Conservation (phyloP, 2,888 invertebrate genomes). For the Scaptomyza reducta region DNA sequence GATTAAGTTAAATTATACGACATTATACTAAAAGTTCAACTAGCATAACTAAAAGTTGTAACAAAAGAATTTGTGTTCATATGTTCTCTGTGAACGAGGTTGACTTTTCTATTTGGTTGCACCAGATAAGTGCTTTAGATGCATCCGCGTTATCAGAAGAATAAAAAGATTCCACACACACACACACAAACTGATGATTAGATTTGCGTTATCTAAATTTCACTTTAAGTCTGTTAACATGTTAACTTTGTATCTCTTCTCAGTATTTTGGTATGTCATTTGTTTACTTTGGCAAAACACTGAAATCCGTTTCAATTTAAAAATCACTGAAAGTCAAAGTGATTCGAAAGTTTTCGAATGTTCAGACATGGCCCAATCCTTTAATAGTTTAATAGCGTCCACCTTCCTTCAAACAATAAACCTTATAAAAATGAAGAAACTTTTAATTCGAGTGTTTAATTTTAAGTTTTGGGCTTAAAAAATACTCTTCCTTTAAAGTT, state of each 20-base stretch:
- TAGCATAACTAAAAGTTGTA: not conserved
- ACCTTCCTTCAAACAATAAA: too few relatives aligned
- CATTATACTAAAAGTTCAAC: too few relatives aligned
- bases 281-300: slow-evolving; percentile 1
- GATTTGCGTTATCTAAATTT: slow-evolving; percentile 19
- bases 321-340: not conserved
- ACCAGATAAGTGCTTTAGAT: slow-evolving; percentile 15
- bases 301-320: not conserved
- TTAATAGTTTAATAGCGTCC: too few relatives aligned
- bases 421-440: too few relatives aligned
- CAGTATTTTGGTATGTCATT: too few relatives aligned
- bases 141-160: slow-evolving; percentile 5
- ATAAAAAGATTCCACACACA: not conserved
- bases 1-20: too few relatives aligned
- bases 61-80: not conserved
- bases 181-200: slow-evolving; percentile 8
- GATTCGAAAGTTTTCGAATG: too few relatives aligned
- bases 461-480: too few relatives aligned
- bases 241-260: not conserved
- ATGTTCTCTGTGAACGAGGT: not conserved
- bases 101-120: slow-evolving; percentile 1
- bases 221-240: not conserved
- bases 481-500: too few relatives aligned
- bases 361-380: too few relatives aligned
- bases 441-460: too few relatives aligned